Evolutionary conservation across 2,113 vertebrate genomes (phyloP), one percentile per base, ranked within the genome.

Genomic region (Cariama cristata): DNA sequence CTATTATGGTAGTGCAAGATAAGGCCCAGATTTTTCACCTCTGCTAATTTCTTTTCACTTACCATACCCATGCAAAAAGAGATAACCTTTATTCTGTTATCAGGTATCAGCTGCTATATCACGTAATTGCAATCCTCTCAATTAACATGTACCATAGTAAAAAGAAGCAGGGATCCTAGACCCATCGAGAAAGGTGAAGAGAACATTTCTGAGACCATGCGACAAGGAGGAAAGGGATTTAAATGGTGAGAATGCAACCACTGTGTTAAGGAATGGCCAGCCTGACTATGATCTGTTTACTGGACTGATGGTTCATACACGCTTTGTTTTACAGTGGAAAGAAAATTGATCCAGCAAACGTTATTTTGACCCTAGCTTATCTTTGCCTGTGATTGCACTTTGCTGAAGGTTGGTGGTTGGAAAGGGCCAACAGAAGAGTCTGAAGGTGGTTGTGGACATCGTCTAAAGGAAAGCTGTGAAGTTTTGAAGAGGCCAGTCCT

Each of bases 41-140:
- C 79, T 15, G 76, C 44, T 97, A 84, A 96, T 95, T 93, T 88
- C 58, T 12, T 73, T 40, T 85, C 90, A 87, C 69, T 88, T 88
- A 84, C 79, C 58, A 4, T 40, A 40, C 45, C 55, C 13, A 8
- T 32, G 58, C 58, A 56, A 53, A 40, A 40, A 49, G 62, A 97
- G 96, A 97, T 95, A 97, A 97, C 94, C 96, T 96, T 92, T 95
- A 55, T 84, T 88, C 83, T 40, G 15, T 86, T 95, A 90, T 90
- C 96, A n/a, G 59, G 28, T 79, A 83, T 94, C 90, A 14, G 72
- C 83, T 20, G 72, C 77, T 86, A 8, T 13, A 90, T 90, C 69
- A 2, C 63, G 1, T 86, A 92, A 90, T 86, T 95, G 67, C 79
- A 68, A 38, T 63, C 42, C 68, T 79, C 80, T 67, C 94, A 80